Evolutionary conservation across 2,113 vertebrate species (phyloP).

Genomic region (Pungitius pungitius): DNA sequence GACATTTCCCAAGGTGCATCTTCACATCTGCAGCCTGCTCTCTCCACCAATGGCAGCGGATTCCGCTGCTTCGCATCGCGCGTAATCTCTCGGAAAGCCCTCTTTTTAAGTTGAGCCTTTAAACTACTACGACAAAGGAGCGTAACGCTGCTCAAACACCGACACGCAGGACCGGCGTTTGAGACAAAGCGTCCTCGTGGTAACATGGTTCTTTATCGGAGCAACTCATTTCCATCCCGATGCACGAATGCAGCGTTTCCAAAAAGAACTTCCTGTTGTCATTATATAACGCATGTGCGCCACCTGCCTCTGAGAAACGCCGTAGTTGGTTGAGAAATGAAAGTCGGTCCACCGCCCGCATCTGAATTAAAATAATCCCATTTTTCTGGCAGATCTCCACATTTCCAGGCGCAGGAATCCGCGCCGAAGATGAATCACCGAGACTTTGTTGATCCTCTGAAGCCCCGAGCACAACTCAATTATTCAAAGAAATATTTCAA

Average conservation of each 20-base stretch:
- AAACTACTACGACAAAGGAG: too few species aligned
- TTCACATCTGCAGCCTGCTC: constrained; percentile 6
- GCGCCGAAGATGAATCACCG: neutral
- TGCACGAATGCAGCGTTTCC: neutral
- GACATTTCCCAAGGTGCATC: constrained; percentile 18
- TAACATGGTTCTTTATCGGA: too few species aligned
- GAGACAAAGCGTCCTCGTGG: too few species aligned
- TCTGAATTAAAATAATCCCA: neutral
- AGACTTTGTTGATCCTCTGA: neutral
- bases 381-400: neutral
- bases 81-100: neutral
- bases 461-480: neutral
- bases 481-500: constrained; percentile 1
- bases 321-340: neutral
- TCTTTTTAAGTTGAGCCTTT: neutral
- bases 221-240: neutral
- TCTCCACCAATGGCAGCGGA: neutral
- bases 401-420: neutral
- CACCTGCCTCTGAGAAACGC: neutral
- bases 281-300: too few species aligned
- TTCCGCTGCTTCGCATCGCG: neutral
- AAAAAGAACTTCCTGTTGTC: neutral
- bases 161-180: too few species aligned
- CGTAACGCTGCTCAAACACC: too few species aligned
- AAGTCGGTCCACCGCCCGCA: neutral